These are phyloP conservation scores for Ennomos fuscantarius DNA, from an alignment of 2,888 invertebrate species.

Conservation along the genomic window DNA sequence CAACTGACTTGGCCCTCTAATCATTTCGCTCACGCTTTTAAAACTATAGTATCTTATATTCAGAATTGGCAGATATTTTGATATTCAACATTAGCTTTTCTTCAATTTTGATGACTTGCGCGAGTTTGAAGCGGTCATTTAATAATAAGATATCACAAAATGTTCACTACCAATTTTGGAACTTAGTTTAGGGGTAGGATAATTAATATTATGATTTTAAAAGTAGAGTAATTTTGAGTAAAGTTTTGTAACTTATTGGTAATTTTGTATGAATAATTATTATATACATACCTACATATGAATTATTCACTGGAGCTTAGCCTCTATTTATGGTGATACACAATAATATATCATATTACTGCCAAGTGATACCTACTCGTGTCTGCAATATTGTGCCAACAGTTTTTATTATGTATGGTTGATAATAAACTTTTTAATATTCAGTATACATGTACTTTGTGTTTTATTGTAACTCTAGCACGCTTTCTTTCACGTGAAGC, in stretches of 20 bases:
- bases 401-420: constrained; percentile 68
- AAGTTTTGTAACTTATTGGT: constrained; percentile 18
- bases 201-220: constrained; percentile 21
- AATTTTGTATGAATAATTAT: constrained; percentile 18
- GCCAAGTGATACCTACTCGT: constrained; percentile 50
- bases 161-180: constrained; percentile 23
- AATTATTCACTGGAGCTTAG: constrained; percentile 52
- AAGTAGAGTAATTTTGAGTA: constrained; percentile 23
- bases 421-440: constrained; percentile 79
- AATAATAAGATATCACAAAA: constrained; percentile 1
- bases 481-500: constrained; percentile 20
- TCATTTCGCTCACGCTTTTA: constrained; percentile 1
- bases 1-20: constrained; percentile 17
- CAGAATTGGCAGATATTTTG: constrained; percentile 29
- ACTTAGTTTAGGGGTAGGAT: constrained; percentile 35
- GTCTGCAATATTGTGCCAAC: constrained; percentile 75
- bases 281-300: constrained; percentile 9
- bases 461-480: constrained; percentile 48
- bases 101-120: constrained; percentile 17
- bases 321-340: constrained; percentile 35
- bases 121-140: constrained; percentile 21
- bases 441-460: constrained; percentile 43
- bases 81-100: constrained; percentile 25
- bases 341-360: constrained; percentile 49
- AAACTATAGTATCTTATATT: constrained; percentile 15